Evolutionary conservation across 2,888 invertebrate genomes (phyloP), one percentile per base, ranked within the genome.

Genomic region (Pterobdella sp.): DNA sequence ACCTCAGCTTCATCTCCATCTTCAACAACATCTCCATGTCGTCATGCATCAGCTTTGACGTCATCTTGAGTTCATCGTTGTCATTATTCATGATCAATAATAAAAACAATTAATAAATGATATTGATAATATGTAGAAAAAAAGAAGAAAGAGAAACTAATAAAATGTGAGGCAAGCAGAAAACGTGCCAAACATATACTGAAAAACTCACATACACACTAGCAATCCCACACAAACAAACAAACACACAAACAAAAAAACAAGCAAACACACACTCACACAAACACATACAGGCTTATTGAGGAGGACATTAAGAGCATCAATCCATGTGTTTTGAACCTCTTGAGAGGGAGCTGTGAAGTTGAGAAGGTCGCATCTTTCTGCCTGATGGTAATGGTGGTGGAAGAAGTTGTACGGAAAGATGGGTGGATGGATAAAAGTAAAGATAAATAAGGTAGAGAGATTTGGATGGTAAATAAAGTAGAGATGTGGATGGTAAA

Each of bases 1-100:
- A 85, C 75, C 94, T 86, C 66, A 97, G 87, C 84, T 96, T 95
- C 73, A 96, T 93, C 82, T 97, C 96, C 93, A 97, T 94, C 14
- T 92, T 92, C 18, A 97, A 85, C 74, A 97, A 86, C 49, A 91
- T 92, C 81, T 96, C 93, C 79, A 94, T 86, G 85, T 96, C 96
- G 82, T 90, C 90, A 77, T 90, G 90, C 77, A 91, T 91, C 79
- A 91, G 90, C 81, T 90, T 90, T 81, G 94, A 95, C 0, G 87
- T 87, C 94, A 96, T 94, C 83, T 90, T n/a, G 90, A 85, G 76
- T 68, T 37, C 29, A 72, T 64, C n/a, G 1, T 36, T 52, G 26
- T n/a, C 0, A 52, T 26, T 36, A 2, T 4, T 26, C 37, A 69
- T 42, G 10, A 42, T 14, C 42, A 42, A 42, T 42, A 42, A 42